phyloP scores from a whole-genome alignment of 2,888 invertebrate species.

The Ennomos fuscantarius region DNA sequence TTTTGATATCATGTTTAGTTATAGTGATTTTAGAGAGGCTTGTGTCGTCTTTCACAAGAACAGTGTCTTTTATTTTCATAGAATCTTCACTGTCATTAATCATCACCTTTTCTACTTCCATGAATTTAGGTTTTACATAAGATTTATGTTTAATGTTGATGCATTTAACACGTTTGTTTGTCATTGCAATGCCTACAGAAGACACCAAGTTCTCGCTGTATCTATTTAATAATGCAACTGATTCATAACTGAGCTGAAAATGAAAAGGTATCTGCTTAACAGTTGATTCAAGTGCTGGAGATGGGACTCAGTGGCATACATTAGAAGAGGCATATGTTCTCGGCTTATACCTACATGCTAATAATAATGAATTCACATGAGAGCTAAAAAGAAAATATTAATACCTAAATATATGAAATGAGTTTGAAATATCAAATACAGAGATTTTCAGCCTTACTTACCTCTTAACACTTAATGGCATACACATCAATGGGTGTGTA shows the following conservation, averaged over 20 bases:
- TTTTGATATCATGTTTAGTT: background rate
- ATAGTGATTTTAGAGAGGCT: background rate
- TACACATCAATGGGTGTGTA: no score
- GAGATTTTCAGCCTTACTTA: no score
- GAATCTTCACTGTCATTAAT: conserved; percentile 19
- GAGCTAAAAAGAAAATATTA: no score
- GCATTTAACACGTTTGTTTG: conserved; percentile 22
- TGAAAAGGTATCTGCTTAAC: background rate
- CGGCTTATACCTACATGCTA: no score
- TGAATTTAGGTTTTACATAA: conserved; percentile 5
- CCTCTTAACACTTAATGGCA: no score
- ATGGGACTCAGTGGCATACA: no score
- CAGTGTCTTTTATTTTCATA: conserved; percentile 19
- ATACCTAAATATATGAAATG: no score
- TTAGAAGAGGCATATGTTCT: no score
- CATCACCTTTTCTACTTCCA: conserved; percentile 20
- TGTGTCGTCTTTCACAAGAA: background rate
- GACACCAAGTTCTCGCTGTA: conserved; percentile 22
- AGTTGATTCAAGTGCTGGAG: no score
- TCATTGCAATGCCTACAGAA: conserved; percentile 14
- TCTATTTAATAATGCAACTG: conserved; percentile 28
- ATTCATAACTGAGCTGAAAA: conserved; percentile 59
- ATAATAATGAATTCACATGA: no score
- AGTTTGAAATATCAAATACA: no score
- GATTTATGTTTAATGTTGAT: conserved; percentile 12